phyloP scores from a whole-genome alignment of 2,797 vertebrate genomes.

The Acipenser ruthenus region DNA sequence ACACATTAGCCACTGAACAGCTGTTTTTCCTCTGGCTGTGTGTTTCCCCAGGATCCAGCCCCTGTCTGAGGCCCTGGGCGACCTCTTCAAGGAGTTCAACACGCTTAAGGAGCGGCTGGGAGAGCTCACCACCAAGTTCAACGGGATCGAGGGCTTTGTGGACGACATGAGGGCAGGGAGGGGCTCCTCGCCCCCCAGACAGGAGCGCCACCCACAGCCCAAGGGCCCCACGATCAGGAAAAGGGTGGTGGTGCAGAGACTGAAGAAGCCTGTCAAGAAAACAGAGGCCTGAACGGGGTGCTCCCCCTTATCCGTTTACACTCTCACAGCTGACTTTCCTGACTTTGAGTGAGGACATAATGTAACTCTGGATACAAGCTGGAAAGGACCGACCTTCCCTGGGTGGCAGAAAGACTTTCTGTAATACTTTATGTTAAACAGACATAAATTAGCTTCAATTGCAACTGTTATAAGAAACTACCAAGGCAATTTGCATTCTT shows the following conservation, averaged over 20 bases:
- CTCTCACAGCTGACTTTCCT: too few relatives aligned
- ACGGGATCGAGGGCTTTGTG: conserved; percentile 59
- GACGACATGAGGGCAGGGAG: conserved; percentile 50
- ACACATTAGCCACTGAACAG: too few relatives aligned
- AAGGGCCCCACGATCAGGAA: conserved; percentile 29
- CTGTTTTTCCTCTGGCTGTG: background rate
- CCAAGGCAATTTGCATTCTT: too few relatives aligned
- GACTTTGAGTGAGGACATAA: too few relatives aligned
- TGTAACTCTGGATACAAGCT: too few relatives aligned
- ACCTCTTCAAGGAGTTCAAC: conserved; percentile 74
- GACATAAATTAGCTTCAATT: too few relatives aligned
- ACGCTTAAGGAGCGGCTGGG: conserved; percentile 63
- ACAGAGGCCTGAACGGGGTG: conserved; percentile 18
- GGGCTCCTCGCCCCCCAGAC: conserved; percentile 13
- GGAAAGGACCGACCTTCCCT: too few relatives aligned
- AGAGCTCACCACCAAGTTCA: conserved; percentile 60
- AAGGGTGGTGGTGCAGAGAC: conserved; percentile 42
- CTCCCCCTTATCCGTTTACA: too few relatives aligned
- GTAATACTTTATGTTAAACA: too few relatives aligned
- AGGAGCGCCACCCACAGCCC: conserved; percentile 12
- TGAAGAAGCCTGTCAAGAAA: conserved; percentile 32
- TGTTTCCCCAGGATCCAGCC: conserved; percentile 57
- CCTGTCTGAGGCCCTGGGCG: conserved; percentile 65
- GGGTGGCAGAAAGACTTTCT: too few relatives aligned
- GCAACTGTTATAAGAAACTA: too few relatives aligned